Evolutionary conservation across 2,113 vertebrate species (phyloP).

Genomic region (Sinocyclocheilus rhinocerous): DNA sequence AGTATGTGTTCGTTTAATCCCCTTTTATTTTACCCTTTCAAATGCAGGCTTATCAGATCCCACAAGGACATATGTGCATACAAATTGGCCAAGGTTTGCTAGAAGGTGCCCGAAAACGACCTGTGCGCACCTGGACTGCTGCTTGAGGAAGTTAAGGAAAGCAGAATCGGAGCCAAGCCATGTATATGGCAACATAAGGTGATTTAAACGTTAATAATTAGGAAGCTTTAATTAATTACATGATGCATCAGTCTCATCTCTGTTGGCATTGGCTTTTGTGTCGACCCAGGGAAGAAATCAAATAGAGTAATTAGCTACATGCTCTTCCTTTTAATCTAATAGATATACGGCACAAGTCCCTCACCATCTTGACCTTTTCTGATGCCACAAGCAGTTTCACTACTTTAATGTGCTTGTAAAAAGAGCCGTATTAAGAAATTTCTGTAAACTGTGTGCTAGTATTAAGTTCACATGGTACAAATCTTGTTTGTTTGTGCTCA

Average conservation of each 20-base stretch:
- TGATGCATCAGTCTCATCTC: constrained; percentile 26
- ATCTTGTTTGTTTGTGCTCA: constrained; percentile 8
- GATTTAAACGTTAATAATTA: constrained; percentile 47
- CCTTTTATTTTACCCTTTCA: constrained; percentile 47
- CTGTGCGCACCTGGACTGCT: not conserved
- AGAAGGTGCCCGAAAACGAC: not conserved
- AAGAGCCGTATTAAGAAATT: not conserved
- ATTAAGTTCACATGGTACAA: not conserved
- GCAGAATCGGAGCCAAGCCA: constrained; percentile 16
- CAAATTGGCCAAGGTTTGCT: not conserved
- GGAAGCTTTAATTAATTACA: constrained; percentile 41
- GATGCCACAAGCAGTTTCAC: not conserved
- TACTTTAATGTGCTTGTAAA: not conserved
- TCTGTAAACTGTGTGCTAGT: not conserved
- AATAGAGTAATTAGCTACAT: constrained; percentile 35
- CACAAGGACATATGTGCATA: not conserved
- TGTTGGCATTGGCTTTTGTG: constrained; percentile 14
- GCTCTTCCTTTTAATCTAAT: not conserved
- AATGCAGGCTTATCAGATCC: constrained; percentile 39
- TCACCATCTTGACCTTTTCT: constrained; percentile 39
- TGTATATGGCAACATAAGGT: constrained; percentile 32
- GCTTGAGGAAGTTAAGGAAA: not conserved
- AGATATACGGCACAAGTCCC: constrained; percentile 14
- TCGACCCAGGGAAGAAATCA: constrained; percentile 42
- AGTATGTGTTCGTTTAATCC: constrained; percentile 50